Evolutionary conservation across 2,797 vertebrate genomes (phyloP).

Genomic region (Columba guinea): DNA sequence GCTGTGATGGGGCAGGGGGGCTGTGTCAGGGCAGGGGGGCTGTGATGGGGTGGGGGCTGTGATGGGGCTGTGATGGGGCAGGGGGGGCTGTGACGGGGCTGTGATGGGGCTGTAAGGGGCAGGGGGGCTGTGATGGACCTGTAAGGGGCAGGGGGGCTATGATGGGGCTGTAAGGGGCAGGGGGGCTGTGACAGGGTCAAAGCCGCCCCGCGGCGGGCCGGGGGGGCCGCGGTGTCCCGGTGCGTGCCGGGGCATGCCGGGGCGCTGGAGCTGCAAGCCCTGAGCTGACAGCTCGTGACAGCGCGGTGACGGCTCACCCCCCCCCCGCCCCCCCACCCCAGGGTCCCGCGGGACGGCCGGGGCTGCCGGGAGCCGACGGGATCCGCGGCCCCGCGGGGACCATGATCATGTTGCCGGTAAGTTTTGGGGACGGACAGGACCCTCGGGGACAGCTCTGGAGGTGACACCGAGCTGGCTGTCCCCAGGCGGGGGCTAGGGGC

Average conservation of each 20-base stretch:
- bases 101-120: no score
- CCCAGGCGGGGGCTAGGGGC: neutral
- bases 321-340: slow-evolving; percentile 23
- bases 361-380: slow-evolving; percentile 87
- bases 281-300: neutral
- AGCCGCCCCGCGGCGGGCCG: neutral
- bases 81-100: no score
- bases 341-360: slow-evolving; percentile 87
- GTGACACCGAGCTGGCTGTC: neutral
- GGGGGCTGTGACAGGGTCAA: no score
- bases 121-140: no score
- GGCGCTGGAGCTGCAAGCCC: neutral
- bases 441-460: neutral
- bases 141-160: no score
- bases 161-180: no score
- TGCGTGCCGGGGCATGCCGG: rapidly evolving
- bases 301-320: neutral
- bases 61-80: no score
- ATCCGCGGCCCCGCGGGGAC: neutral
- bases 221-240: neutral
- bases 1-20: no score
- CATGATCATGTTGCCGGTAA: neutral
- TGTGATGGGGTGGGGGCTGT: no score
- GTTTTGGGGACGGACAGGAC: neutral
- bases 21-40: no score